Evolutionary conservation across 2,797 vertebrate genomes (phyloP), one percentile per base, ranked within the genome.

Genomic region (Bryconaethiops microstoma): DNA sequence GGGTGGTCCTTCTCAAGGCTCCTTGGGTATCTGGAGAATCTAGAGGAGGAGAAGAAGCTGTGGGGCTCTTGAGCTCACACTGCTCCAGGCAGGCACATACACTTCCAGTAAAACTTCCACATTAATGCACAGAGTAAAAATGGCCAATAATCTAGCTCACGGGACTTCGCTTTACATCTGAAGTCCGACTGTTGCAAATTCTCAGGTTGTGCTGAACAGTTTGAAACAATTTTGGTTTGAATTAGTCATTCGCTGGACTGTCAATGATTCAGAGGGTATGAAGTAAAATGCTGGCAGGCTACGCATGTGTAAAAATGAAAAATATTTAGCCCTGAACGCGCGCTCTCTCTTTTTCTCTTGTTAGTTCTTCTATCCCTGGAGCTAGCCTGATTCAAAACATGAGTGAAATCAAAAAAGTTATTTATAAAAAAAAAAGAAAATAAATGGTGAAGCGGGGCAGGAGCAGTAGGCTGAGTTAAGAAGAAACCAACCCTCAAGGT

Each of bases 1-100:
- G 86, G 89, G 88, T 88, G 89, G 88, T 87, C 88, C 52, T 42
- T 77, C 84, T 86, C 81, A 80, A 48, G 72, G 67, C 81, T 85
- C 70, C 79, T 69, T 82, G 76, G 69, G 79, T 73, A 82, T 81
- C 80, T 65, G 77, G 71, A 81, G 65, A 70, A 78, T 82, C 78
- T 83, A 29, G 29, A 29, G 68, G 29, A 29, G 68, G 23, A 86
- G 77, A 78, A 52, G 75, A 84, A 80, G 79, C 77, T 60, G 52
- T 60, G 65, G 74, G 80, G 55, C 69, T 55, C 80, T 57, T 23
- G 21, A 40, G 65, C 50, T 80, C 79, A 48, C 40, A 60, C 55
- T 68, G 73, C 39, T 65, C 70, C 23, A 23, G 52, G 65, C 65
- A 65, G 68, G 55, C 65, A 50, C 64, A 74, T 67, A 67, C 55